phyloP scores from a whole-genome alignment of 2,797 vertebrate genomes.

The Myoxocephalus aenaeus region DNA sequence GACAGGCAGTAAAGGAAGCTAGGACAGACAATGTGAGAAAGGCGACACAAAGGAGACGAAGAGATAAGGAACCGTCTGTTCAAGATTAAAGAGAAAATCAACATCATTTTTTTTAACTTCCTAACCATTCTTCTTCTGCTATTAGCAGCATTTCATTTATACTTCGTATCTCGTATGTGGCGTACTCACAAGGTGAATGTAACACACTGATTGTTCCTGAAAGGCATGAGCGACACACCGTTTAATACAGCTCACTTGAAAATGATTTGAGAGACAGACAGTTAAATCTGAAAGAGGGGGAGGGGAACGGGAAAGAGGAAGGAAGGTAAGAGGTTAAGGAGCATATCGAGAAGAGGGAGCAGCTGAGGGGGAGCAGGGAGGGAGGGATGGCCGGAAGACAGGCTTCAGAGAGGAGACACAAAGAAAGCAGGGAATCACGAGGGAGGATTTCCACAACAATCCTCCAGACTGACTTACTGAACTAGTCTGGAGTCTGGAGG shows the following conservation, averaged over 20 bases:
- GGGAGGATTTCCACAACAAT: slow-evolving; percentile 72
- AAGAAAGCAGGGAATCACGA: slow-evolving; percentile 69
- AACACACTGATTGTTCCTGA: background rate
- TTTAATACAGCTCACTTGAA: slow-evolving; percentile 13
- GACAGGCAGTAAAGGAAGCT: slow-evolving; percentile 3
- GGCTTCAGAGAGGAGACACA: slow-evolving; percentile 72
- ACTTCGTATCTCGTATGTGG: too few relatives aligned
- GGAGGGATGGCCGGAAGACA: slow-evolving; percentile 67
- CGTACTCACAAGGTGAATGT: background rate
- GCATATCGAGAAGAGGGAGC: slow-evolving; percentile 51
- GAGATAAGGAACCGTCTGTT: background rate
- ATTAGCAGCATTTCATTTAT: background rate
- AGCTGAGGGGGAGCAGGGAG: slow-evolving; percentile 52
- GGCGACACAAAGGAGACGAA: slow-evolving; percentile 9
- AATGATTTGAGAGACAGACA: slow-evolving; percentile 31
- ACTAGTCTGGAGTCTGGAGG: slow-evolving; percentile 58
- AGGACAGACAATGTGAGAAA: background rate
- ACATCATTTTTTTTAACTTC: background rate
- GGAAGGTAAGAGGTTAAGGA: slow-evolving; percentile 69
- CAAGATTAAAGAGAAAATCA: background rate
- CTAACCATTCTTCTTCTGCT: too few relatives aligned
- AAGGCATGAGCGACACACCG: background rate
- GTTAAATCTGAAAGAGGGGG: slow-evolving; percentile 38
- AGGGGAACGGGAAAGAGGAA: slow-evolving; percentile 54
- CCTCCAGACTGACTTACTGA: slow-evolving; percentile 62